phyloP scores from a whole-genome alignment of 2,797 vertebrate genomes.

The Catamblyrhynchus diadema region DNA sequence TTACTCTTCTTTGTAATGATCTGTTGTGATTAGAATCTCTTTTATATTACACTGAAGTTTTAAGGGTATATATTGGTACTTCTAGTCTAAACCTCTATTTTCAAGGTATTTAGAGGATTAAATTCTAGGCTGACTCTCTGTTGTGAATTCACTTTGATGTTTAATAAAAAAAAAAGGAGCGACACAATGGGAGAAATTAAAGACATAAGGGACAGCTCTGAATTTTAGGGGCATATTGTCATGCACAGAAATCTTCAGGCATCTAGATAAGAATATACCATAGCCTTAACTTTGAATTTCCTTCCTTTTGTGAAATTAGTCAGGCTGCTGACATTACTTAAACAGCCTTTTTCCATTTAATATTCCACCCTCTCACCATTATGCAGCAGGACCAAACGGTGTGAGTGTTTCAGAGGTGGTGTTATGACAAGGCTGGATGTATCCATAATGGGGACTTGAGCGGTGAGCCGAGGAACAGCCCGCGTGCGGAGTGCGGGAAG shows the following conservation, averaged over 20 bases:
- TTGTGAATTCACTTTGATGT: slow-evolving; percentile 71
- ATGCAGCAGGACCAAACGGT: slow-evolving; percentile 63
- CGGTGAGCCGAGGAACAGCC: slow-evolving; percentile 48
- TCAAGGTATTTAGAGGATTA: slow-evolving; percentile 72
- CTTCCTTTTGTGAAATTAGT: slow-evolving; percentile 73
- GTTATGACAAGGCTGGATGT: slow-evolving; percentile 69
- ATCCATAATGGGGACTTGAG: slow-evolving; percentile 64
- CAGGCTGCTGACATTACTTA: slow-evolving; percentile 70
- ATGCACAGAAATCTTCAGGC: slow-evolving; percentile 56
- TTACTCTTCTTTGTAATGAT: slow-evolving; percentile 82
- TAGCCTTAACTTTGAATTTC: slow-evolving; percentile 68
- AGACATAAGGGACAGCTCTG: slow-evolving; percentile 67
- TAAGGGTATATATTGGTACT: slow-evolving; percentile 68
- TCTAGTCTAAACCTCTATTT: slow-evolving; percentile 68
- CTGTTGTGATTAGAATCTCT: slow-evolving; percentile 82
- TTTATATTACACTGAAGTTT: slow-evolving; percentile 76
- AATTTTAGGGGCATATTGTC: slow-evolving; percentile 70
- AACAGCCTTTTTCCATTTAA: slow-evolving; percentile 69
- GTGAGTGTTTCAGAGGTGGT: slow-evolving; percentile 68
- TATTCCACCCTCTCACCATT: slow-evolving; percentile 71
- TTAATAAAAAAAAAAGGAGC: slow-evolving; percentile 60
- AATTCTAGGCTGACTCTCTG: slow-evolving; percentile 76
- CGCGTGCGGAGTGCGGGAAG: neutral
- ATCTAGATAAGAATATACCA: slow-evolving; percentile 55
- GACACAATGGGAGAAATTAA: slow-evolving; percentile 64